A percentile compares a stretch with the other conserved stretches of the same genome.
Conservation (phyloP, 2,888 invertebrate genomes). For the Metellina segmentata region DNA sequence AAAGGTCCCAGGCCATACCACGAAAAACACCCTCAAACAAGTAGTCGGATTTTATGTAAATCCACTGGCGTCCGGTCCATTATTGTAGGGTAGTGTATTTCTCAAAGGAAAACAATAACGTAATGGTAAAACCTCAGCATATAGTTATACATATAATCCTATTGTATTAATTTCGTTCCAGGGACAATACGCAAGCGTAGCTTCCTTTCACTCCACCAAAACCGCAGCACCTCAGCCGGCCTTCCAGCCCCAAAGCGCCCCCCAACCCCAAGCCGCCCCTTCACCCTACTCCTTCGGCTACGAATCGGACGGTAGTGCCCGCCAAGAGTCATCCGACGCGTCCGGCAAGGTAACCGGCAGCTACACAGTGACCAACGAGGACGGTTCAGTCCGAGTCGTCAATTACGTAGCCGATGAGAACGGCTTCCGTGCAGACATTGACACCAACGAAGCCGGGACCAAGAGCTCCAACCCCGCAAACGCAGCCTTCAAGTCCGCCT, state of each 20-base stretch:
- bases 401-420: conserved; percentile 67
- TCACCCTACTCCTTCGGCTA: conserved; percentile 73
- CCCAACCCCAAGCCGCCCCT: conserved; percentile 3
- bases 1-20: no score
- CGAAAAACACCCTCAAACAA: no score
- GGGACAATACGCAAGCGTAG: conserved; percentile 50
- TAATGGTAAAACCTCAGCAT: background rate
- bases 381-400: conserved; percentile 60
- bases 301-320: conserved; percentile 58
- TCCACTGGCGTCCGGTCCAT: no score
- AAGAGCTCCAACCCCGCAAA: conserved; percentile 69
- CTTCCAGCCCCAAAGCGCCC: background rate
- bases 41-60: no score
- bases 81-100: no score
- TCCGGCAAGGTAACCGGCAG: conserved; percentile 73
- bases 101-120: no score
- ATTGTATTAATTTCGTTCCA: background rate
- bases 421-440: conserved; percentile 71
- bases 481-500: conserved; percentile 60
- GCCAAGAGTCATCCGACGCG: conserved; percentile 65
- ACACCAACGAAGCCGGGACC: conserved; percentile 75
- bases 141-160: background rate
- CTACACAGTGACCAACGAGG: conserved; percentile 69
- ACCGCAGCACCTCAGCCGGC: background rate
- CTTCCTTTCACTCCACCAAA: conserved; percentile 35